These are phyloP conservation scores for Shinisaurus crocodilurus DNA, from an alignment of 2,113 vertebrate species.

Conservation along the genomic window DNA sequence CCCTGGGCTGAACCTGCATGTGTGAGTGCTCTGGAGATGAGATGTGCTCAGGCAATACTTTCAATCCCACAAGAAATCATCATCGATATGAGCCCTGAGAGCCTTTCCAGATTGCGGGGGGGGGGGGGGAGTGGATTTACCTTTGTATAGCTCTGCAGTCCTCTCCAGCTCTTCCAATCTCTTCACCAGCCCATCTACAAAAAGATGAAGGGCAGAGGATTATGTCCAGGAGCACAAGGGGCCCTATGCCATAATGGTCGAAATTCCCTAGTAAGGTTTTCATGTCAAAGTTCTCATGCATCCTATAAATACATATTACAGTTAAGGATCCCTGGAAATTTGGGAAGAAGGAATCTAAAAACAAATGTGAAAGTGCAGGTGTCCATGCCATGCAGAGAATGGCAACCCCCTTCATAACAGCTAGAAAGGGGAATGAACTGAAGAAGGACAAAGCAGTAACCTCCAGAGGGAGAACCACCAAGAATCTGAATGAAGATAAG, in stretches of 20 bases:
- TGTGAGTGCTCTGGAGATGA: not conserved
- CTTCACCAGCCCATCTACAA: conserved; percentile 94
- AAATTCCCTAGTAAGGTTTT: not conserved
- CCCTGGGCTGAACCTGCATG: not conserved
- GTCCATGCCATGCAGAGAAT: not conserved
- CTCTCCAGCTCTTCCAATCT: conserved; percentile 95
- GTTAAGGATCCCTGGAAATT: not conserved
- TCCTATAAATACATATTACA: not conserved
- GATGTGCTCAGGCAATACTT: not conserved
- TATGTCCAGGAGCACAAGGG: not conserved
- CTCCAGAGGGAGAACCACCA: not conserved
- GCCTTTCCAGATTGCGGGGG: not conserved
- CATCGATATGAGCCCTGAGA: not conserved
- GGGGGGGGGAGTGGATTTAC: conserved; percentile 63
- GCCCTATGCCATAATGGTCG: not conserved
- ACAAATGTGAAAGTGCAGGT: not conserved
- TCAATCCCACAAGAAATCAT: not conserved
- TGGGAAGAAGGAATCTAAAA: not conserved
- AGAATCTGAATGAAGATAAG: not conserved
- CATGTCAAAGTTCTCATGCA: not conserved
- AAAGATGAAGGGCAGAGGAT: conserved; percentile 18
- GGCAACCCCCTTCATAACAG: not conserved
- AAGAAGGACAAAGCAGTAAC: not conserved
- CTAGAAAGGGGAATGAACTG: not conserved
- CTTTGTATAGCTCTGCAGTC: conserved; percentile 96